A percentile compares a stretch with the other conserved stretches of the same genome.
phyloP scores from a whole-genome alignment of 64 coral and sea anemone genomes.

The Porites australiensis region DNA sequence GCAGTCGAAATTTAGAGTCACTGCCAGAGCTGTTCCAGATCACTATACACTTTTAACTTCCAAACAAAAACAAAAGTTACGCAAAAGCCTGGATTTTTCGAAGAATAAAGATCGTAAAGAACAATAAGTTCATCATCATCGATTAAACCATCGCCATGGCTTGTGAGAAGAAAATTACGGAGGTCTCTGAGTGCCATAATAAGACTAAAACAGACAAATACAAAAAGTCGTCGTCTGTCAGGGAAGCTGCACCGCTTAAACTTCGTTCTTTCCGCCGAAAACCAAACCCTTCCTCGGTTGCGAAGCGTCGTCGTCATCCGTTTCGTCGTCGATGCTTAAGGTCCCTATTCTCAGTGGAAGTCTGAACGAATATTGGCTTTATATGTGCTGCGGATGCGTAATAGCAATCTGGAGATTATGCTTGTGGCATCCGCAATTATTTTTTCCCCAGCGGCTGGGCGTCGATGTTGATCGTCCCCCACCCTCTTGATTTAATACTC shows the following conservation, averaged over 20 bases:
- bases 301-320: background rate
- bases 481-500: too few relatives aligned
- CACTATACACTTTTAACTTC: conserved; percentile 1
- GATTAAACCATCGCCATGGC: background rate
- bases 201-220: background rate
- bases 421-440: too few relatives aligned
- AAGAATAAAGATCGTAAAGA: background rate
- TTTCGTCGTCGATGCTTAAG: background rate
- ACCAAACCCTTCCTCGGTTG: background rate
- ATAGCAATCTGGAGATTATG: too few relatives aligned
- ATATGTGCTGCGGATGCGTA: too few relatives aligned
- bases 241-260: background rate
- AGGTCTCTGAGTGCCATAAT: background rate
- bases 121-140: background rate
- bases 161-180: background rate
- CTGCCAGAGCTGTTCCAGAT: conserved; percentile 48
- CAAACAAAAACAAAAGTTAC: too few relatives aligned
- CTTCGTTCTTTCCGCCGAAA: background rate
- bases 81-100: background rate
- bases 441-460: too few relatives aligned
- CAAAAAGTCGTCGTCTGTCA: background rate
- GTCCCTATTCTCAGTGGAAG: too few relatives aligned
- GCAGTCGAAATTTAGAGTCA: conserved; percentile 63
- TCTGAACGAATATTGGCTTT: too few relatives aligned
- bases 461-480: too few relatives aligned